Conservation (phyloP, 2,888 invertebrate genomes). For the Aspidiotus destructor region DNA sequence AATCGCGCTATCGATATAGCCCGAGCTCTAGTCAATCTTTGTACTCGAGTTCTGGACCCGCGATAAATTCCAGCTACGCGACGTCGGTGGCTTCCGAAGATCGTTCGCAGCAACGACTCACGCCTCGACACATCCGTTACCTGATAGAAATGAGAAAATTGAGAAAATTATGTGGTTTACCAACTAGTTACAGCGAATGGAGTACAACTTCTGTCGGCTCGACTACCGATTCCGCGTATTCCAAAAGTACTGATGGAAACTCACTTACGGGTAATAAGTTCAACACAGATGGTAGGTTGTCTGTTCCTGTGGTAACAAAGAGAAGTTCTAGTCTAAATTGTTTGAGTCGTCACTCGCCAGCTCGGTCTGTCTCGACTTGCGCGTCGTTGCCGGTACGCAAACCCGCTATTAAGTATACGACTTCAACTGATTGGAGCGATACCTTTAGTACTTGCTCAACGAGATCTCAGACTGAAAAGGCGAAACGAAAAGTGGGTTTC, state of each 20-base stretch:
- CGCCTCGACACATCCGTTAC: background rate
- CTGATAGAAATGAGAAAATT: background rate
- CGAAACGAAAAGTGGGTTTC: background rate
- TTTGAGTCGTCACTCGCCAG: background rate
- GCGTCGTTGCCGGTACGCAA: background rate
- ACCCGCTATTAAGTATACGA: background rate
- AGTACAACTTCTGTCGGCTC: background rate
- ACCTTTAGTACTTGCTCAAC: background rate
- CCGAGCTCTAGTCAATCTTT: background rate
- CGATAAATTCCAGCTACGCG: background rate
- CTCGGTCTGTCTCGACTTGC: background rate
- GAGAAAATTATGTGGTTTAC: background rate
- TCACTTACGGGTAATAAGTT: background rate
- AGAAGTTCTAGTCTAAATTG: background rate
- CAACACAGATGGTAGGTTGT: background rate
- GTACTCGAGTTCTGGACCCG: background rate
- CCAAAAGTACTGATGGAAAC: background rate
- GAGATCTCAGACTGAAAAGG: background rate
- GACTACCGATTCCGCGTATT: no score
- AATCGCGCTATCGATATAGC: background rate
- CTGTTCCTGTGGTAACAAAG: background rate
- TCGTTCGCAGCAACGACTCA: background rate
- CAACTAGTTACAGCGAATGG: background rate
- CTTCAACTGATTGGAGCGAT: background rate
- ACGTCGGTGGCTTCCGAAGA: background rate